These are phyloP conservation scores for Pilophorus perplexus DNA, from an alignment of 2,888 invertebrate species.

Conservation along the genomic window DNA sequence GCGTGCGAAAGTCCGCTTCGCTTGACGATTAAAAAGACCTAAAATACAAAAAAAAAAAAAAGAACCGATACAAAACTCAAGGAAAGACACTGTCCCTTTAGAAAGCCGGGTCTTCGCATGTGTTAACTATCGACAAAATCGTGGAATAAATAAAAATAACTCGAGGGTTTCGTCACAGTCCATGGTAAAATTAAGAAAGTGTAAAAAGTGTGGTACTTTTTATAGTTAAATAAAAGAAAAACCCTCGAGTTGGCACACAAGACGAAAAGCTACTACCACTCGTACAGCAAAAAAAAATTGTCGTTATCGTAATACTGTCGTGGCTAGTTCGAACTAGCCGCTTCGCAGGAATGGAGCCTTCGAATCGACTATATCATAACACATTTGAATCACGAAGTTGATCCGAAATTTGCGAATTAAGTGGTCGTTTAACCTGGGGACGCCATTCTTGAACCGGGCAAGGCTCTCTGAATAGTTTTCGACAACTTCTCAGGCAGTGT, in stretches of 20 bases:
- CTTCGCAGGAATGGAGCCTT: too few species aligned
- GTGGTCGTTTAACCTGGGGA: background rate
- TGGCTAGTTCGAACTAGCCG: slow-evolving; percentile 10
- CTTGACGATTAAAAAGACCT: background rate
- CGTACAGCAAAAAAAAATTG: too few species aligned
- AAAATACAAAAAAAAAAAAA: background rate
- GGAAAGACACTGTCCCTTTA: background rate
- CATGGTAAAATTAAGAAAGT: too few species aligned
- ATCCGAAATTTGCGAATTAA: background rate
- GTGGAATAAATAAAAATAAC: background rate
- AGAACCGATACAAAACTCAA: background rate
- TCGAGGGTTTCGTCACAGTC: background rate
- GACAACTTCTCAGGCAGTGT: too few species aligned
- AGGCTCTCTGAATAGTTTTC: too few species aligned
- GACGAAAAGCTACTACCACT: background rate
- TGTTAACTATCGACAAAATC: background rate
- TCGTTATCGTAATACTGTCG: background rate
- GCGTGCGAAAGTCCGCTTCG: background rate
- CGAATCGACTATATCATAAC: background rate
- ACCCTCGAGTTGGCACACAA: slow-evolving; percentile 4
- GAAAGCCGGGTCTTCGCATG: background rate
- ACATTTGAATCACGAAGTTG: background rate
- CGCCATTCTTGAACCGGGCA: too few species aligned
- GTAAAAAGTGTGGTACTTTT: background rate
- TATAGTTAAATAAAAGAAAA: background rate